Base-by-base conservation (phyloP, 2,888 invertebrate species). In the Stramonita haemastoma region DNA sequence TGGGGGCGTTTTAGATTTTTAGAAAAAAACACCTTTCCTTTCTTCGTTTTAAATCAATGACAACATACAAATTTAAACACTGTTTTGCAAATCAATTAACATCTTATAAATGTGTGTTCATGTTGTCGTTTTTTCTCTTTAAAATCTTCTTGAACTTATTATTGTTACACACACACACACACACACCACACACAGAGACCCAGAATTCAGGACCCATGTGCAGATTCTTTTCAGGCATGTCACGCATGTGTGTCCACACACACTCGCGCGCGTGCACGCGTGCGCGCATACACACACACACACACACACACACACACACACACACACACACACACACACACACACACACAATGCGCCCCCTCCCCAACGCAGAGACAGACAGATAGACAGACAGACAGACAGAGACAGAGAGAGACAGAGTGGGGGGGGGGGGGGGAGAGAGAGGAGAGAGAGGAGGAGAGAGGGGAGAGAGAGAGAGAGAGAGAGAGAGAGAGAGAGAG, bases 231-330 rank as follows among this genome's bases (percentile, higher is more conserved):
- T 46, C 46, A 46, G 2, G 46, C 8, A 46, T 46, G 46, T 46
- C n/a, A 73, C 73, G 26, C 26, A 60, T 22, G 22, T 22, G 22
- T 60, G 15, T 1, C 15, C 60, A 60, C 57, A 57, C 57, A 22
- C 70, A 70, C n/a, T n/a, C n/a, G 70, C 70, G 26, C 70, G 4
- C 26, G 1, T 26, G 26, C 70, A 11, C 70, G 22, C 70, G 22
- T 26, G 22, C 1, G 22, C 70, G 1, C 70, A 0, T 22, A 5
- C 70, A 73, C 70, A 73, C n/a, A n/a, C 70, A 73, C 70, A 73
- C n/a, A 70, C 70, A n/a, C 70, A 73, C 73, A n/a, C 73, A 73
- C 22, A n/a, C 73, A n/a, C n/a, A 26, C 70, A 73, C 70, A n/a
- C 70, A n/a, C 70, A n/a, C 70, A n/a, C 70, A 11, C 11, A 6